Conservation (phyloP, 2,888 invertebrate genomes). For the Conops quadrifasciatus region DNA sequence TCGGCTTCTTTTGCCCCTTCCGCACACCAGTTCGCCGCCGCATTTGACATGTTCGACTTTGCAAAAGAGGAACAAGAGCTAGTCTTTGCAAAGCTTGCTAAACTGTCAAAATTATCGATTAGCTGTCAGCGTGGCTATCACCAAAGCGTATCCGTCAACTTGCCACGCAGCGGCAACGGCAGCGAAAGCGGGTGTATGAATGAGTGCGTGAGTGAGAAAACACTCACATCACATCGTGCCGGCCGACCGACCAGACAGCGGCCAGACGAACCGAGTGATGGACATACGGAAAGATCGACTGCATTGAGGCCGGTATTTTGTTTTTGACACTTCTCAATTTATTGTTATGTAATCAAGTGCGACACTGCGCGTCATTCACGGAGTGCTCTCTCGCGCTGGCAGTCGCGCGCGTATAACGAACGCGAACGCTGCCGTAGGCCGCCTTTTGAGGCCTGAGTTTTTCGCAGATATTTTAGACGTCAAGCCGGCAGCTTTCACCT, state of each 20-base stretch:
- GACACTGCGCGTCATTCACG: constrained; percentile 46
- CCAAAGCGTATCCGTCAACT: constrained; percentile 18
- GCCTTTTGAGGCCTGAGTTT: too few relatives aligned
- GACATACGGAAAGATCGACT: background rate
- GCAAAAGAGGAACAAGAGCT: background rate
- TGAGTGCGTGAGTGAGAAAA: too few relatives aligned
- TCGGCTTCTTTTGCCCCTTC: background rate
- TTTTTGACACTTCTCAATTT: constrained; percentile 45
- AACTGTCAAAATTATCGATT: constrained; percentile 34
- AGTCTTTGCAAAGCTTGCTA: constrained; percentile 21
- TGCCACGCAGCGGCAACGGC: background rate
- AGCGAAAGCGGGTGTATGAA: background rate
- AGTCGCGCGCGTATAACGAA: background rate
- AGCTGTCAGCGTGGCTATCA: constrained; percentile 26
- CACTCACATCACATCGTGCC: background rate
- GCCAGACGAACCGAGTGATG: background rate
- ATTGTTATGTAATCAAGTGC: constrained; percentile 48
- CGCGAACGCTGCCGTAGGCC: too few relatives aligned
- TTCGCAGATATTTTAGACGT: too few relatives aligned
- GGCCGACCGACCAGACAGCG: constrained; percentile 14
- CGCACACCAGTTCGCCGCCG: background rate
- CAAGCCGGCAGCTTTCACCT: too few relatives aligned
- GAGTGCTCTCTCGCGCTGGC: background rate
- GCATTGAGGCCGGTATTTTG: constrained; percentile 2
- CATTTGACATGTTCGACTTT: background rate